Evolutionary conservation across 2,888 invertebrate genomes (phyloP).

Genomic region (Crocallis elinguaria): DNA sequence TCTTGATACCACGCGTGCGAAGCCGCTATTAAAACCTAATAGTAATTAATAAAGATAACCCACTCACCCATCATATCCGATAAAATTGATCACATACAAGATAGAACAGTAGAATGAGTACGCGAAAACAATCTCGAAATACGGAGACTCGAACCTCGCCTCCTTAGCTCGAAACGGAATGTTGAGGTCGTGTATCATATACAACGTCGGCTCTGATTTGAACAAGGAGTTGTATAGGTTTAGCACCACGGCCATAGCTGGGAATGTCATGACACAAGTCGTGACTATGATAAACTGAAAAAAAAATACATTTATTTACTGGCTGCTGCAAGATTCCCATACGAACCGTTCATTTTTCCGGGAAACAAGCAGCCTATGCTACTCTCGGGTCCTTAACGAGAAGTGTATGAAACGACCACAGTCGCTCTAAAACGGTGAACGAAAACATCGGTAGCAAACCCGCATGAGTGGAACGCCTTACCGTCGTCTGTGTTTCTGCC

Average conservation of each 20-base stretch:
- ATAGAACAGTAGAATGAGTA: conserved; percentile 49
- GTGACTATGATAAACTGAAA: conserved; percentile 42
- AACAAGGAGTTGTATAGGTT: conserved; percentile 50
- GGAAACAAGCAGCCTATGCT: too few species aligned
- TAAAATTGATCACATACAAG: conserved; percentile 51
- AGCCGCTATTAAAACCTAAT: not conserved
- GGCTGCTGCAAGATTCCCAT: too few species aligned
- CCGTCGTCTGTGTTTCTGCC: too few species aligned
- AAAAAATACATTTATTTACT: too few species aligned
- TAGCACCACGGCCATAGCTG: conserved; percentile 46
- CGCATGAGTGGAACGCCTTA: too few species aligned
- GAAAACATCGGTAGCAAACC: too few species aligned
- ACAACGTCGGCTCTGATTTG: conserved; percentile 43
- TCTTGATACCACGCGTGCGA: too few species aligned
- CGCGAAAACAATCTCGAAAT: conserved; percentile 54
- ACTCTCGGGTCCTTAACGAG: too few species aligned
- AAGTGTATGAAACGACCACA: too few species aligned
- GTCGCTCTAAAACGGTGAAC: too few species aligned
- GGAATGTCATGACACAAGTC: conserved; percentile 49
- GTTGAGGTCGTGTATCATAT: conserved; percentile 64
- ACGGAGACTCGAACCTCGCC: conserved; percentile 51
- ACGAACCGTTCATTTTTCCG: too few species aligned
- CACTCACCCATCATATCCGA: conserved; percentile 56
- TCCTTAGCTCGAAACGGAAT: conserved; percentile 48
- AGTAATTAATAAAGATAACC: not conserved